Base-by-base conservation (phyloP, 2,888 invertebrate species). In the Phrixothrix hirtus region DNA sequence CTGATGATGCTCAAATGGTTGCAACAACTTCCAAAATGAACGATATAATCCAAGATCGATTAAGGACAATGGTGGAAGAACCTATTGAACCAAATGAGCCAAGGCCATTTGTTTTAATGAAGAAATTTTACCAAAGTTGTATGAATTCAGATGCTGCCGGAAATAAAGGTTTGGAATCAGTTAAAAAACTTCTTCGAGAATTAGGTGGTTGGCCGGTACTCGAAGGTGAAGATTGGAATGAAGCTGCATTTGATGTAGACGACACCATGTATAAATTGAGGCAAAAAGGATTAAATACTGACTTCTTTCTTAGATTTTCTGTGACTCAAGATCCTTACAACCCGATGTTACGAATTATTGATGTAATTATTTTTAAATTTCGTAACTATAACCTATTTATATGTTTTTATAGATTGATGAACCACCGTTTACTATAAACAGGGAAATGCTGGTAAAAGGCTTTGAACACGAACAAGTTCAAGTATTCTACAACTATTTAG, bases 1-100 rank as follows among this genome's bases (percentile, higher is more conserved):
- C 88, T 1, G 88, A 89, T 53, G 88, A 89, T 70, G 87, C 88
- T 74, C 83, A 86, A 0, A 82, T 72, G 10, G 71, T 78, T 5
- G 21, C 21, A 3, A 21, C 21, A 7, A 7, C 21, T 3, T 21
- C 21, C 21, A 21, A 21, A 7, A n/a, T n/a, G n/a, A n/a, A n/a
- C n/a, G 21, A 21, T 3, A 3, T 21, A 5, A 7, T 21, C 7
- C 3, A 21, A 5, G 21, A 21, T 5, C 21, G 7, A 21, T 7
- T 21, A 3, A 21, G 7, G 7, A 7, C 3, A 7, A 5, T 3
- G 21, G 4, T 21, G 4, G 21, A 21, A 21, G 4, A 21, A 21
- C 3, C 3, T 3, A 5, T 7, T 5, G 7, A 21, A 21, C 21
- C 21, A 7, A 21, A 21, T 7, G 21, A 21, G 7, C 21, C 21